Base-by-base conservation (phyloP, 1,140 invertebrate species). In the Sitophilus oryzae region DNA sequence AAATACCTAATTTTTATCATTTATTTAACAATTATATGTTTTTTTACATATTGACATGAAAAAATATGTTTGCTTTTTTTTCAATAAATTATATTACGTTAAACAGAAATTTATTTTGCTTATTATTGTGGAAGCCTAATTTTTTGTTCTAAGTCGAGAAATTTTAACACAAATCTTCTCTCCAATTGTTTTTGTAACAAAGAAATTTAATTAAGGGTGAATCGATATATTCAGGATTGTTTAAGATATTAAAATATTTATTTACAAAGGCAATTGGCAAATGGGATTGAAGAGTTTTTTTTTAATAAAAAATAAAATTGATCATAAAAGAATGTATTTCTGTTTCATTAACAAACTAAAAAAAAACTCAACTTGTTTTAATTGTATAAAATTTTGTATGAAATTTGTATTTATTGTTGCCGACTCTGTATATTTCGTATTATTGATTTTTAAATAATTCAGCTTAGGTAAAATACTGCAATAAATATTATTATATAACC, bases 321-420 rank as follows among this genome's bases (percentile, higher is more conserved):
- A n/a, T n/a, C n/a, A n/a, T n/a, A n/a, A n/a, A n/a, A n/a, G n/a
- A n/a, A n/a, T n/a, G n/a, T n/a, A n/a, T n/a, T n/a, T n/a, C n/a
- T n/a, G n/a, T n/a, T n/a, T n/a, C n/a, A n/a, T n/a, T n/a, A n/a
- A n/a, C n/a, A n/a, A n/a, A n/a, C n/a, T n/a, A n/a, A n/a, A n/a
- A n/a, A n/a, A 22, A 37, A 15, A 25, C 34, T 14, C 35, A 46
- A 37, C n/a, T 38, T 51, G 35, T 40, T 34, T 58, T 53, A 44
- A 50, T 52, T 58, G 56, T 58, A 58, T 46, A 58, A 58, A 52
- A 52, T 58, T 60, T 61, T 61, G 55, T 61, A 58, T 42, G 46
- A 61, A 58, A 57, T 47, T 55, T 61, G 56, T 61, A 61, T 61
- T 61, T 61, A 58, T 58, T 57, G 48, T 61, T 61, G 55, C 56